Evolutionary conservation across 2,888 invertebrate species (phyloP).

Genomic region (Cryptops parisi): DNA sequence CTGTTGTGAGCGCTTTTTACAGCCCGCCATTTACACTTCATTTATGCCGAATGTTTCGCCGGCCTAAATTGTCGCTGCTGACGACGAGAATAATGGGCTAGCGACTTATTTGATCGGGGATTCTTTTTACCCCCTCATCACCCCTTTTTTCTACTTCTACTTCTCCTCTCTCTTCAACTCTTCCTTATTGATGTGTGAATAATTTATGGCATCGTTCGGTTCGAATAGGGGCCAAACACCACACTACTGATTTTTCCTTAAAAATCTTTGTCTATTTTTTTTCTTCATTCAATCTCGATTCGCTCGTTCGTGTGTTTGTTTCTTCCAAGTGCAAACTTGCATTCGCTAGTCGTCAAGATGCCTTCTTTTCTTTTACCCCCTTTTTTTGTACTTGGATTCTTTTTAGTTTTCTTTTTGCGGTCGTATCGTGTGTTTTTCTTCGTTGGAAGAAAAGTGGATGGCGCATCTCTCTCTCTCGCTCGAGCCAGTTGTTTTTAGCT

Average conservation of each 20-base stretch:
- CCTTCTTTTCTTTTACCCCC: too few species aligned
- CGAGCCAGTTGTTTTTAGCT: too few species aligned
- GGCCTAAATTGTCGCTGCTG: background rate
- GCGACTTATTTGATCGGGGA: background rate
- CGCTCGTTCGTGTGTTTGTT: background rate
- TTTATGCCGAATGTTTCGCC: background rate
- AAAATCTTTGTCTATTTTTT: background rate
- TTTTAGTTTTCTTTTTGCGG: too few species aligned
- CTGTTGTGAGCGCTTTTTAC: conserved; percentile 1
- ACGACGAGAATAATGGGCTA: background rate
- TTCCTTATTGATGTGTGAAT: conserved; percentile 5
- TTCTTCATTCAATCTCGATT: background rate
- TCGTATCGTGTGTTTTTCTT: too few species aligned
- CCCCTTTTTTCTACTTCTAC: too few species aligned
- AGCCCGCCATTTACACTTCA: conserved; percentile 1
- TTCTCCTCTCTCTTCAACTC: background rate
- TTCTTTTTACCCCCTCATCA: background rate
- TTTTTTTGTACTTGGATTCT: too few species aligned
- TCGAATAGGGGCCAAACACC: background rate
- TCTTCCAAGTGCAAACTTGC: background rate
- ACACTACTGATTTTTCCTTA: background rate
- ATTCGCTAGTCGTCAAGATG: too few species aligned
- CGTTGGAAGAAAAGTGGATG: too few species aligned
- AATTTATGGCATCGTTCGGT: background rate
- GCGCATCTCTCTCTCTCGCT: too few species aligned